A percentile compares a stretch with the other conserved stretches of the same genome.
Evolutionary conservation across 2,113 vertebrate species (phyloP).

Genomic region (Sialia sialis): DNA sequence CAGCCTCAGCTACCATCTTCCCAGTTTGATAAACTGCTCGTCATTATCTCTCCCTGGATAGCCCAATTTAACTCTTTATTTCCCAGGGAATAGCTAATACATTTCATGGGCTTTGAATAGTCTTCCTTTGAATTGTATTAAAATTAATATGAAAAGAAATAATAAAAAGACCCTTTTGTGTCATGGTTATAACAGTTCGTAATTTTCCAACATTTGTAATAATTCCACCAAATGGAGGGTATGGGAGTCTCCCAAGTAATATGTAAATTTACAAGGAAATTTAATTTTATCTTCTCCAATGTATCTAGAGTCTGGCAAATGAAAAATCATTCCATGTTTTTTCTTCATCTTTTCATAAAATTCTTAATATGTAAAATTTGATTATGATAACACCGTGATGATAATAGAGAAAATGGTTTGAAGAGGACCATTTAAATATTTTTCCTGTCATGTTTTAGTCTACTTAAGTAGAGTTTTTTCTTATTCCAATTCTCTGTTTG

Average conservation of each 20-base stretch:
- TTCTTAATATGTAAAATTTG: background rate
- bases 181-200: background rate
- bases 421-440: background rate
- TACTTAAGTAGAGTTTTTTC: background rate
- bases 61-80: background rate
- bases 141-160: background rate
- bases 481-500: background rate
- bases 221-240: background rate
- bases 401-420: background rate
- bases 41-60: background rate
- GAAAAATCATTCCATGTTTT: background rate
- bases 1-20: background rate
- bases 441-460: background rate
- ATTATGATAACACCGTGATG: background rate
- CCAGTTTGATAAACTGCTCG: background rate
- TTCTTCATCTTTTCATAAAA: background rate
- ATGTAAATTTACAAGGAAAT: background rate
- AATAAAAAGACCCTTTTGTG: background rate
- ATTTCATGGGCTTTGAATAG: background rate
- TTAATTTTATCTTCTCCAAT: background rate
- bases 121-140: background rate
- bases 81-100: background rate
- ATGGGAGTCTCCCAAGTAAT: background rate
- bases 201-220: background rate
- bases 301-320: background rate